phyloP scores from a whole-genome alignment of 2,888 invertebrate species.

The Phorcus lineatus region DNA sequence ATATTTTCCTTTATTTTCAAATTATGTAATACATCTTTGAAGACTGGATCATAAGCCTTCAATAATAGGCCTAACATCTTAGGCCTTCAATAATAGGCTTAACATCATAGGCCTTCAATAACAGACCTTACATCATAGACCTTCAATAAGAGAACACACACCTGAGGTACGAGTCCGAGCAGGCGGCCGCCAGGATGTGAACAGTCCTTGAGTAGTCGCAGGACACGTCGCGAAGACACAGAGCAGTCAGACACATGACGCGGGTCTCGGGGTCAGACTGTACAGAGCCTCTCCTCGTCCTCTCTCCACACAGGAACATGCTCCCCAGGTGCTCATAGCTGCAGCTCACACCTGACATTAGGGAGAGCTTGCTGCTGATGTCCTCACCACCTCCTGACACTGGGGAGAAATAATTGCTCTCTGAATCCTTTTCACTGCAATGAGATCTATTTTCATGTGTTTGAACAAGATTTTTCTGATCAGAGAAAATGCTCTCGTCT shows the following conservation, averaged over 20 bases:
- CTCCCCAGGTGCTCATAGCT: constrained; percentile 34
- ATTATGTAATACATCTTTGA: too few species aligned
- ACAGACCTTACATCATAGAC: too few species aligned
- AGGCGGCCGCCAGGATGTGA: constrained; percentile 60
- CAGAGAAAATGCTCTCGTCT: neutral
- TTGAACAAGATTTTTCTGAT: neutral
- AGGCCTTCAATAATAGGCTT: too few species aligned
- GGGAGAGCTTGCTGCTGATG: neutral
- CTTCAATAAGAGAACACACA: constrained; percentile 28
- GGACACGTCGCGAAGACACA: constrained; percentile 42
- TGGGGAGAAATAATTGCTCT: neutral
- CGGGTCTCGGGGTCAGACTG: constrained; percentile 64
- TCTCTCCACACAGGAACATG: constrained; percentile 39
- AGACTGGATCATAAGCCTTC: too few species aligned
- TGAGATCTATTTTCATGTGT: neutral
- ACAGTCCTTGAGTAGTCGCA: constrained; percentile 29
- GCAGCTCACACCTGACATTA: too few species aligned
- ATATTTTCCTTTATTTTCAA: too few species aligned
- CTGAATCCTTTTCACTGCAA: neutral
- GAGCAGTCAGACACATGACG: constrained; percentile 55
- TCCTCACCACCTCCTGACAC: neutral
- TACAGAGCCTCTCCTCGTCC: constrained; percentile 34
- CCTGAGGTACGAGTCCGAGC: constrained; percentile 68
- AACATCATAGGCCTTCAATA: too few species aligned
- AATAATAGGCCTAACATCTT: too few species aligned